Base-by-base conservation (phyloP, 2,888 invertebrate genomes). In the Limnephilus marmoratus region DNA sequence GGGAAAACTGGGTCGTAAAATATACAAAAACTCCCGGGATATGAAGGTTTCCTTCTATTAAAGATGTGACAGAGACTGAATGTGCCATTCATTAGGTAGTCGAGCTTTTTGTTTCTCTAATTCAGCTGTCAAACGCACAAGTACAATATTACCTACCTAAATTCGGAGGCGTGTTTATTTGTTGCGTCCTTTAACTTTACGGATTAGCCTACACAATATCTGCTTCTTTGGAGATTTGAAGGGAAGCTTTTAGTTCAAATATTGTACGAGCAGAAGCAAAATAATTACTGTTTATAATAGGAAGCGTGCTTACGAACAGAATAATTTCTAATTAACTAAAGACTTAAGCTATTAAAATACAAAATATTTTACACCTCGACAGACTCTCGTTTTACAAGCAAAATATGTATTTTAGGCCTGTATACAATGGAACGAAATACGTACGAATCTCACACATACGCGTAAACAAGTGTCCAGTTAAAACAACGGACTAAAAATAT, bases 61-160 rank as follows among this genome's bases (percentile, higher is more conserved):
- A 81, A 81, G 37, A 81, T 41, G 89, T 89, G 89, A 81, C 89
- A 89, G 89, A 89, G 89, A 89, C 81, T 34, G 81, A 89, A 81
- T 81, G 89, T 41, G 89, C 41, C 81, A 89, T 81, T 89, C 81
- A 89, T 80, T n/a, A 89, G 80, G 29, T 41, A 81, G 68, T 81
- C 31, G 53, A 81, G 37, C 87, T 53, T 89, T 88, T 89, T 89
- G 89, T 89, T 81, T 81, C 89, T 53, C 81, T 81, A 89, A 89
- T 89, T 89, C 81, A 81, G 81, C 80, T 41, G 81, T 81, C 89
- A 89, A 89, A 80, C 80, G 89, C 80, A 80, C 34, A 81, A 81
- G 34, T 89, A 89, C 29, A 81, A 81, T 81, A 81, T 31, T 87
- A 53, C 31, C 87, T 68, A 53, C 53, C 87, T 87, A 87, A 87